A percentile compares a stretch with the other conserved stretches of the same genome.
Evolutionary conservation across 2,888 invertebrate genomes (phyloP).

Genomic region (Fissipunctia ypsillon): DNA sequence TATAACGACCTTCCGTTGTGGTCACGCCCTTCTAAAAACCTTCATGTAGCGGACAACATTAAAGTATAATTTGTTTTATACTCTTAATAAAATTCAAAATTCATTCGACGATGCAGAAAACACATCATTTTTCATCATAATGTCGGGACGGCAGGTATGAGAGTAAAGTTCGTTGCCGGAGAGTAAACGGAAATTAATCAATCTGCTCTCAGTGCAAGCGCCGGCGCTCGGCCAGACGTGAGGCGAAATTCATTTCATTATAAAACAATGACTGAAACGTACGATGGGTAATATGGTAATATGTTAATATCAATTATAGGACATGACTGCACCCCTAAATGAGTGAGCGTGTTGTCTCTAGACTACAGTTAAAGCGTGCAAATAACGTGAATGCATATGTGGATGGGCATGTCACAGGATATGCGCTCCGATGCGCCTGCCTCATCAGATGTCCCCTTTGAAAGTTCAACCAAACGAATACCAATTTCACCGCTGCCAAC

Average conservation of each 20-base stretch:
- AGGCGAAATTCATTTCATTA: slow-evolving; percentile 59
- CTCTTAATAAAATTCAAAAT: slow-evolving; percentile 56
- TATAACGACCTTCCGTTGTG: slow-evolving; percentile 58
- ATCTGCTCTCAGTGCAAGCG: slow-evolving; percentile 73
- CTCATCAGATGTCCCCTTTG: slow-evolving; percentile 86
- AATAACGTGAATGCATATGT: slow-evolving; percentile 74
- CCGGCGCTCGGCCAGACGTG: slow-evolving; percentile 64
- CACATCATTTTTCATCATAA: slow-evolving; percentile 65
- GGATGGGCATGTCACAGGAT: slow-evolving; percentile 84
- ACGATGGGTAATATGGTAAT: slow-evolving; percentile 46
- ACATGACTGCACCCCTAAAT: slow-evolving; percentile 35
- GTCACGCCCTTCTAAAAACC: slow-evolving; percentile 65
- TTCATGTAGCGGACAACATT: slow-evolving; percentile 56
- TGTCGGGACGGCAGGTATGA: slow-evolving; percentile 62
- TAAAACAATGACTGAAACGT: slow-evolving; percentile 51
- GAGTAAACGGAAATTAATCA: slow-evolving; percentile 81
- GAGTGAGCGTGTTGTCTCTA: slow-evolving; percentile 36
- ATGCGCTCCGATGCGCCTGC: slow-evolving; percentile 83
- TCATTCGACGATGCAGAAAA: slow-evolving; percentile 56
- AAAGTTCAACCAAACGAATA: slow-evolving; percentile 79
- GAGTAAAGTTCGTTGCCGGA: slow-evolving; percentile 68
- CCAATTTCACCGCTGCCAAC: slow-evolving; percentile 85
- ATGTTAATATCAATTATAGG: slow-evolving; percentile 43
- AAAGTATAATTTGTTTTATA: slow-evolving; percentile 52
- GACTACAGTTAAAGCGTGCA: slow-evolving; percentile 60